Evolutionary conservation across 1,140 invertebrate species (phyloP), one percentile per base, ranked within the genome.

Genomic region (Aphaenogaster ashmeadi): DNA sequence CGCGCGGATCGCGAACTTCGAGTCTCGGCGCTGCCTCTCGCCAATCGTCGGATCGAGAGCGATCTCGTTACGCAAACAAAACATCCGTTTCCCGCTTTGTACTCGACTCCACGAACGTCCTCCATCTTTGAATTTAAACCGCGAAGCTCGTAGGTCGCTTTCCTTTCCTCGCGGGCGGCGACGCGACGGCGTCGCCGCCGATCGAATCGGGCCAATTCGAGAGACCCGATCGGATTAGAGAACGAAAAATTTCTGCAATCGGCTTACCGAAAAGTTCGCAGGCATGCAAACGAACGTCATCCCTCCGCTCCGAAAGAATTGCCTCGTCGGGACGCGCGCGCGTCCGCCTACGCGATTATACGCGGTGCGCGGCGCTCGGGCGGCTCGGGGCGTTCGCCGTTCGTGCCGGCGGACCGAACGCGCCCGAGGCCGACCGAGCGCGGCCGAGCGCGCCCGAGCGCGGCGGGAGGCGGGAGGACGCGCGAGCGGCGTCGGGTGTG

Each of bases 401-500:
- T 77, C 54, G 74, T 6, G 50, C 27, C 52, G 52, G n/a, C 50
- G 38, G 18, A 1, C 36, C 62, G 62, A 66, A n/a, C 41, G 41
- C 41, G 11, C 21, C 36, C 74, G 36, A 52, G 8, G 3, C 4
- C 8, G 7, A 8, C 38, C 77, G 77, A 47, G 33, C 11, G n/a
- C n/a, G 3, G n/a, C 62, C 78, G 78, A 41, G 15, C 64, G 3
- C 36, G 7, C 7, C 18, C 72, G 72, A 77, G 13, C 36, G 15
- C 21, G 18, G 33, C 77, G 41, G 77, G 67, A 74, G 41, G 78
- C 18, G 52, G 2, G 64, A 56, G 52, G 58, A 41, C 78, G 78
- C 50, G 80, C 80, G 80, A 84, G 80, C 80, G 80, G 80, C 80
- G 69, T 84, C 80, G 80, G 80, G 80, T 84, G 80, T 84, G 80